Evolutionary conservation across 2,797 vertebrate genomes (phyloP), one percentile per base, ranked within the genome.

Genomic region (Sciurus vulgaris): DNA sequence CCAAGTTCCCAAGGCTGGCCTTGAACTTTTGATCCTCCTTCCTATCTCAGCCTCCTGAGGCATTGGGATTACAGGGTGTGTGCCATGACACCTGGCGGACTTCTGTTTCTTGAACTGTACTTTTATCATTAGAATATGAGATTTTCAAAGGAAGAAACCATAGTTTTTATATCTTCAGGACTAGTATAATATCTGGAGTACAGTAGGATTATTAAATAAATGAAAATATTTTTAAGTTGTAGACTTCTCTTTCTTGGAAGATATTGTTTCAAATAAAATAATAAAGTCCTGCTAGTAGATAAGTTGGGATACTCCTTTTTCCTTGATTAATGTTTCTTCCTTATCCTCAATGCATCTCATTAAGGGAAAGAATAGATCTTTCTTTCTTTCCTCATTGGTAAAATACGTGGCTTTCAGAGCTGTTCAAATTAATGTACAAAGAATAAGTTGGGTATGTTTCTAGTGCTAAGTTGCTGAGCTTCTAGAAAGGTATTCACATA

Each of bases 191-290:
- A 15, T 89, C 56, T 77, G n/a, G n/a, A 79, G 17, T 94, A 7
- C 82, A 59, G 54, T 89, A 93, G 44, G 38, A 51, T 89, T 93
- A 82, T 89, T 86, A 91, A 86, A 86, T 96, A 74, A 95, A 81
- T 95, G 59, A 90, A 90, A 28, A 54, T 88, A 30, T 69, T 73
- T 73, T 82, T 82, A 61, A 63, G 20, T 41, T 73, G 24, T 38
- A 77, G 49, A 84, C 56, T 67, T 76, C 47, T 88, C 35, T 49
- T 18, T 84, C 26, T 69, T 89, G 41, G 76, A 67, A 89, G 89
- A 74, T 89, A 69, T 86, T 77, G 69, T 89, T 72, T 86, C 41
- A 86, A 91, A 44, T 81, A 56, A 56, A 91, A 95, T 30, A 51
- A 47, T 38, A 33, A 87, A 85, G 26, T 86, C 15, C 22, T 87